These are phyloP conservation scores for Prolemur simus DNA, from an alignment of 2,113 vertebrate genomes.

Conservation along the genomic window DNA sequence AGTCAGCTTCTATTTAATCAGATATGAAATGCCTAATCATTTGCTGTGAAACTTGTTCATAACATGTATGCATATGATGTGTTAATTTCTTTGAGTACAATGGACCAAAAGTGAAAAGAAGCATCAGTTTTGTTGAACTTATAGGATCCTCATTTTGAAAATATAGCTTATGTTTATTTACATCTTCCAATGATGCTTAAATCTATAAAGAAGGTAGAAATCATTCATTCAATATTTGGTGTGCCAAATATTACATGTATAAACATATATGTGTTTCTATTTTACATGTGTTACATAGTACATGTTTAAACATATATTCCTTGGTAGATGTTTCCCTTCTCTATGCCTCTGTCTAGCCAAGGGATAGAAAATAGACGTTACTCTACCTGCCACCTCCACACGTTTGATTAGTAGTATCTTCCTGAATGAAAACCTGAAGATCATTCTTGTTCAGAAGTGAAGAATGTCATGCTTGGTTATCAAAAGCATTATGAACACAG, in stretches of 20 bases:
- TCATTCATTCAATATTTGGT: not conserved
- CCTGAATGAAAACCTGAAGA: not conserved
- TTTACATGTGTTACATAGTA: not conserved
- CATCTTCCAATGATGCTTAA: not conserved
- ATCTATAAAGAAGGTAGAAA: not conserved
- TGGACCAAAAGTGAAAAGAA: not conserved
- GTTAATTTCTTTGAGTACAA: not conserved
- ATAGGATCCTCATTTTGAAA: not conserved
- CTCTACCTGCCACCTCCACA: not conserved
- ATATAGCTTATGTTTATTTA: not conserved
- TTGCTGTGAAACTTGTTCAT: not conserved
- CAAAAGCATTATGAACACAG: too few relatives aligned
- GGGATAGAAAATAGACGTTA: not conserved
- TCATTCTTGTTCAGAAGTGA: not conserved
- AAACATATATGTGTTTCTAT: not conserved
- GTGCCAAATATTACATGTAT: not conserved
- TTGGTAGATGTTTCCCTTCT: not conserved
- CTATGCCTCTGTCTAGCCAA: not conserved
- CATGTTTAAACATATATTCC: not conserved
- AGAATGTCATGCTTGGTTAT: not conserved
- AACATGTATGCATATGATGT: not conserved
- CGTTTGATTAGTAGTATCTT: not conserved
- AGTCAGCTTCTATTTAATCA: not conserved
- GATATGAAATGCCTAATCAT: not conserved
- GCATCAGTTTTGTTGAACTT: not conserved